Evolutionary conservation across 2,888 invertebrate genomes (phyloP).

Genomic region (Loripinus fragilis): DNA sequence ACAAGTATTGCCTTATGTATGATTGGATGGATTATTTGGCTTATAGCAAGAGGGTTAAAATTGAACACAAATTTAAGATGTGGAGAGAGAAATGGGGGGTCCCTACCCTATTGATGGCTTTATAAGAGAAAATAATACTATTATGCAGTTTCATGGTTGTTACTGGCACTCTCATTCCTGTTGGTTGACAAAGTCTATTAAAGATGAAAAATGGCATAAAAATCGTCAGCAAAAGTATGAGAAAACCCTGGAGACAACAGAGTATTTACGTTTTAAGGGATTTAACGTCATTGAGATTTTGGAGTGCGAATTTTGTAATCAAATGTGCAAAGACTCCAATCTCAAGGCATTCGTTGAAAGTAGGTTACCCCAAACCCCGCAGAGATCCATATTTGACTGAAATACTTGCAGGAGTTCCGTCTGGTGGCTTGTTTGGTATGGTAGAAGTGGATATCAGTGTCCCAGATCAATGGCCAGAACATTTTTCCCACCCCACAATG

Average conservation of each 20-base stretch:
- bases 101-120: slow-evolving; percentile 32
- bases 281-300: slow-evolving; percentile 41
- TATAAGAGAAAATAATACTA: slow-evolving; percentile 1
- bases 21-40: slow-evolving; percentile 47
- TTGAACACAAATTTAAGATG: slow-evolving; percentile 40
- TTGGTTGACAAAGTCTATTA: slow-evolving; percentile 29
- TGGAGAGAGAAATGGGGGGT: slow-evolving; percentile 24
- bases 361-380: neutral
- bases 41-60: slow-evolving; percentile 21
- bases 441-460: slow-evolving; percentile 32
- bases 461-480: slow-evolving; percentile 19
- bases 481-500: neutral
- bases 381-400: neutral
- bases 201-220: slow-evolving; percentile 33
- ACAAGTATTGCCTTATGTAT: slow-evolving; percentile 23
- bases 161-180: slow-evolving; percentile 39
- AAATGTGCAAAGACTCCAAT: neutral
- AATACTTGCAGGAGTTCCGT: slow-evolving; percentile 13
- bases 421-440: slow-evolving; percentile 23
- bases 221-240: slow-evolving; percentile 8
- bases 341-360: neutral
- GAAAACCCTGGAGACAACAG: slow-evolving; percentile 16
- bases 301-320: slow-evolving; percentile 36
- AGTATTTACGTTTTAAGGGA: slow-evolving; percentile 16
- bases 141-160: slow-evolving; percentile 41